Evolutionary conservation across 2,797 vertebrate species (phyloP).

Genomic region (Pristis pectinata): DNA sequence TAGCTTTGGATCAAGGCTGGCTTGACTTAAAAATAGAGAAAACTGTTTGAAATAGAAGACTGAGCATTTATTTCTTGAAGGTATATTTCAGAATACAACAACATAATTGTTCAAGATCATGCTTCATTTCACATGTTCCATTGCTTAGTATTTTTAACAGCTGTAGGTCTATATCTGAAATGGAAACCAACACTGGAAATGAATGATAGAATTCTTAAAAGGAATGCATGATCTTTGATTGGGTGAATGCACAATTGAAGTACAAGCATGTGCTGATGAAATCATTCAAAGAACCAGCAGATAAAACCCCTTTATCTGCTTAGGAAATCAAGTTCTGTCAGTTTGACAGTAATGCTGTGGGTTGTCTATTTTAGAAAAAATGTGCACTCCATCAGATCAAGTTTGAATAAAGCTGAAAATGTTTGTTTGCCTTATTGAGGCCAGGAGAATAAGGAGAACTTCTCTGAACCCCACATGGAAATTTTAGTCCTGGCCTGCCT

Average conservation of each 20-base stretch:
- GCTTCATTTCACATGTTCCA: background rate
- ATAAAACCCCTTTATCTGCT: background rate
- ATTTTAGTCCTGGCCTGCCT: background rate
- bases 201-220: background rate
- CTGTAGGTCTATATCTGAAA: background rate
- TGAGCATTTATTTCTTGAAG: background rate
- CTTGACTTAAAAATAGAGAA: background rate
- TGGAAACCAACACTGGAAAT: background rate
- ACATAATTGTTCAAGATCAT: background rate
- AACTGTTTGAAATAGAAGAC: background rate
- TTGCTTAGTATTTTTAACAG: background rate
- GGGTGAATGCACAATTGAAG: conserved; percentile 13
- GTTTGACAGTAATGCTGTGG: background rate
- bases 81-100: background rate
- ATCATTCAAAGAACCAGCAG: conserved; percentile 30
- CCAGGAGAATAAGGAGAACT: background rate
- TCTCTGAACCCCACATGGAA: background rate
- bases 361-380: background rate
- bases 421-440: background rate
- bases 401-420: background rate
- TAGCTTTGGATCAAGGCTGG: background rate
- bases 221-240: conserved; percentile 14
- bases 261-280: conserved; percentile 24
- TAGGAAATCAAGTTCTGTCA: conserved; percentile 12
- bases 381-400: background rate